A percentile compares a stretch with the other conserved stretches of the same genome.
phyloP scores from a whole-genome alignment of 2,888 invertebrate genomes.

The Pterostichus madidus region DNA sequence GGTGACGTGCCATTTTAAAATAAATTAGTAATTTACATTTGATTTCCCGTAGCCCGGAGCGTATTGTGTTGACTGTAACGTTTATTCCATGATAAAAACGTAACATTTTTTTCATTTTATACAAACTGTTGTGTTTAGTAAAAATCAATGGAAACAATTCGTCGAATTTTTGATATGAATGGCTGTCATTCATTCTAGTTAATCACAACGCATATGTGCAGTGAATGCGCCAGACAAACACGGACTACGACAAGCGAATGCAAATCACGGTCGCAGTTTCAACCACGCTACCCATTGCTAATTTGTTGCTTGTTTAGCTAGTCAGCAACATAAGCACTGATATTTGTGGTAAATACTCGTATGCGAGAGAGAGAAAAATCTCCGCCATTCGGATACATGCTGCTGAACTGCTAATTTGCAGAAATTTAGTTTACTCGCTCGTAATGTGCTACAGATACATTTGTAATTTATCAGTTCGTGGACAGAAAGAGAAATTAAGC shows the following conservation, averaged over 20 bases:
- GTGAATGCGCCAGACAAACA: slow-evolving; percentile 37
- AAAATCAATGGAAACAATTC: slow-evolving; percentile 50
- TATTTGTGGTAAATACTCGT: slow-evolving; percentile 42
- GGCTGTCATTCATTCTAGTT: slow-evolving; percentile 43
- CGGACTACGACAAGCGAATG: slow-evolving; percentile 28
- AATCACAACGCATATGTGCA: slow-evolving; percentile 43
- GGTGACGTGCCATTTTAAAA: neutral
- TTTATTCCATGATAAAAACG: slow-evolving; percentile 27
- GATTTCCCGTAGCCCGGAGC: neutral
- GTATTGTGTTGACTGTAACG: neutral
- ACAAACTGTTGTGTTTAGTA: slow-evolving; percentile 41
- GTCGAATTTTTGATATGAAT: slow-evolving; percentile 50
- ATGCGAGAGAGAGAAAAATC: slow-evolving; percentile 29
- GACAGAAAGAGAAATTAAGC: neutral
- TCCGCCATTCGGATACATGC: neutral
- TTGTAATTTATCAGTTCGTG: neutral
- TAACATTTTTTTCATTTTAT: slow-evolving; percentile 16
- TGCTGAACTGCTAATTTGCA: slow-evolving; percentile 27
- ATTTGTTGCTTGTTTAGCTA: slow-evolving; percentile 55
- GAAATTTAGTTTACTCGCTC: slow-evolving; percentile 1
- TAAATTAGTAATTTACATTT: slow-evolving; percentile 19
- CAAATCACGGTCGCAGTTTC: slow-evolving; percentile 14
- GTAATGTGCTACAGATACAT: slow-evolving; percentile 18
- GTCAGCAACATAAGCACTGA: slow-evolving; percentile 44
- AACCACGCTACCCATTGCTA: neutral